Evolutionary conservation across 2,888 invertebrate species (phyloP), one percentile per base, ranked within the genome.

Genomic region (Phasia obesa): DNA sequence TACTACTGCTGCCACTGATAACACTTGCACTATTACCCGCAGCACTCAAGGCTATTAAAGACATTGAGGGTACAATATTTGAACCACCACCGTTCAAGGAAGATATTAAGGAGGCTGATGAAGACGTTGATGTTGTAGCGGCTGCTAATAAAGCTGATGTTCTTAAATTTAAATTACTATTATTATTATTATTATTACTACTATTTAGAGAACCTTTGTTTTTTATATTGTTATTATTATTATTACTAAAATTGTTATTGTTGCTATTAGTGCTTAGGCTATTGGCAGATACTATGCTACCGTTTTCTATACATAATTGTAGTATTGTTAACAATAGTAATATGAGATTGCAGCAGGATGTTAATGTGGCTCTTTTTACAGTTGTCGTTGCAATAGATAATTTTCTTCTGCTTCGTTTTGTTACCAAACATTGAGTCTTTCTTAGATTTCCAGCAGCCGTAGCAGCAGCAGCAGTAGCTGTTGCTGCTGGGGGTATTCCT

Each of bases 241-340:
- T 84, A 78, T 76, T 84, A 74, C 77, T 81, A 27, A 62, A 73
- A 69, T 73, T 82, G 62, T 77, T 86, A 64, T 84, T 87, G 85
- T 60, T 79, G 80, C 49, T 73, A 31, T 42, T 78, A 51, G 62
- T 74, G 44, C 55, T 57, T 35, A 75, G 2, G 17, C 69, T 59
- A 15, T 69, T 76, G 42, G 69, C 79, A 15, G 60, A n/a, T 42
- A 64, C 81, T 44, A 76, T 83, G 82, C 85, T 86, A 86, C 86
- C 87, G 86, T 86, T 86, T 86, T 86, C 86, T 65, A 86, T 86
- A 83, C 88, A 88, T 84, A 57, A 42, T 85, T 57, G 78, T 53
- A 62, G 5, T 21, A 80, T n/a, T 27, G 62, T 47, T 49, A 69
- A 78, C 67, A 84, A 17, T 51, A 85, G 51, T 47, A 87, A 49